Evolutionary conservation across 2,797 vertebrate genomes (phyloP).

Genomic region (Epinephelus malabaricus): DNA sequence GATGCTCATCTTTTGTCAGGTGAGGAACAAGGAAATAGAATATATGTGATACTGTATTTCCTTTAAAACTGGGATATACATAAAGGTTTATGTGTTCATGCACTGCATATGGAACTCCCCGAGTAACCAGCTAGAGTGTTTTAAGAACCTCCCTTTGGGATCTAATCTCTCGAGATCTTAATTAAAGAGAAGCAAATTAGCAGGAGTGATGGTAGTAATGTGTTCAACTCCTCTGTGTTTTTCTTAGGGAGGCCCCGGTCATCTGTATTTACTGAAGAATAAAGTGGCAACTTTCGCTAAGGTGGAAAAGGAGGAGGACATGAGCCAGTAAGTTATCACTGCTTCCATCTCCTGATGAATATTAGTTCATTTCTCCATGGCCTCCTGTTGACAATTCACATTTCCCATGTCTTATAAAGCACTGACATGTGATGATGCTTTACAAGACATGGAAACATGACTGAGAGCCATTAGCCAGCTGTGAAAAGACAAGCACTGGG

Average conservation of each 20-base stretch:
- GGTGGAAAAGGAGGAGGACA: conserved; percentile 98
- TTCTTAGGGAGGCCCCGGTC: conserved; percentile 94
- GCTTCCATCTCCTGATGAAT: neutral
- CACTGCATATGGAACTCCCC: neutral
- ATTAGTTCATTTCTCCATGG: neutral
- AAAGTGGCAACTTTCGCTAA: conserved; percentile 99
- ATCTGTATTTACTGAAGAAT: conserved; percentile 97
- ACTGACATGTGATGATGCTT: neutral
- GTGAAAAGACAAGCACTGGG: neutral
- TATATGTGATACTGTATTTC: neutral
- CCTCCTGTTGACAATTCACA: neutral
- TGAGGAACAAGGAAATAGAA: conserved; percentile 57
- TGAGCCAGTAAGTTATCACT: conserved; percentile 93
- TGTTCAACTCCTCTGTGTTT: conserved; percentile 35
- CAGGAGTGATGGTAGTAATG: neutral
- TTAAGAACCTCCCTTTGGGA: conserved; percentile 2
- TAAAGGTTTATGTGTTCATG: neutral
- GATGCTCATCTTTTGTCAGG: conserved; percentile 99
- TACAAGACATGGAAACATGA: neutral
- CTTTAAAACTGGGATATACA: neutral
- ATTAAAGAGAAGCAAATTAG: conserved; percentile 25
- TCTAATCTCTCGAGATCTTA: conserved; percentile 1
- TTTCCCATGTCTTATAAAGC: neutral
- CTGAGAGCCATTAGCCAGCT: neutral
- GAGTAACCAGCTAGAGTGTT: neutral